A percentile compares a stretch with the other conserved stretches of the same genome.
Conservation (phyloP, 2,888 invertebrate species). For the Caenorhabditis sulstoni region DNA sequence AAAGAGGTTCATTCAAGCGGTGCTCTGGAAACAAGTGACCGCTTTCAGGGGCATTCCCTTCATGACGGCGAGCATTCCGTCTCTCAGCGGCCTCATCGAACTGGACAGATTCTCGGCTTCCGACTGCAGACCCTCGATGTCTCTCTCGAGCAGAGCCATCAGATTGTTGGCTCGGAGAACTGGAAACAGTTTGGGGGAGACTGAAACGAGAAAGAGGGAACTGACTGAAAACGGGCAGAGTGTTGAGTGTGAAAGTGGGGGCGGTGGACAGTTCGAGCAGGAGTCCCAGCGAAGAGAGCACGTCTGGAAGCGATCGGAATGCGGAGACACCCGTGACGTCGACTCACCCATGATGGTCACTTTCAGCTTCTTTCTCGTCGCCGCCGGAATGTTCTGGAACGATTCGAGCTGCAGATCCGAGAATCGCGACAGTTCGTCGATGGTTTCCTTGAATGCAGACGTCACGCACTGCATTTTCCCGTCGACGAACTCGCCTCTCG, state of each 20-base stretch:
- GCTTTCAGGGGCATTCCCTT: slow-evolving; percentile 21
- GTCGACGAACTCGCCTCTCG: neutral
- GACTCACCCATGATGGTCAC: slow-evolving; percentile 16
- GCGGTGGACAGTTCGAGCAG: slow-evolving; percentile 25
- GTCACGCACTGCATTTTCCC: slow-evolving; percentile 4
- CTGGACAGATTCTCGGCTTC: slow-evolving; percentile 16
- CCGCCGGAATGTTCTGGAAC: slow-evolving; percentile 17
- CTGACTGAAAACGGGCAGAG: slow-evolving; percentile 29
- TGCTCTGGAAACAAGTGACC: slow-evolving; percentile 15
- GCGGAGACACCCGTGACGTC: neutral
- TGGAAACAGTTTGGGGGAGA: neutral
- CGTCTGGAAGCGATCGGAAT: slow-evolving; percentile 8
- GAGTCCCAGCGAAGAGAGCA: slow-evolving; percentile 25
- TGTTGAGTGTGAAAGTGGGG: slow-evolving; percentile 10
- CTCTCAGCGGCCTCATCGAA: slow-evolving; percentile 5
- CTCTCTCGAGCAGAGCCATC: slow-evolving; percentile 15
- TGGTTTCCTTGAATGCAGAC: slow-evolving; percentile 16
- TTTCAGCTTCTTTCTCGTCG: slow-evolving; percentile 25
- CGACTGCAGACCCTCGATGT: slow-evolving; percentile 22
- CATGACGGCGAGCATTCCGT: slow-evolving; percentile 10
- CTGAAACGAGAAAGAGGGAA: neutral
- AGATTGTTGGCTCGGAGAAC: slow-evolving; percentile 30
- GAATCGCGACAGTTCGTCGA: slow-evolving; percentile 24
- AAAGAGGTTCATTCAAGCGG: neutral
- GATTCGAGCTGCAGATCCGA: slow-evolving; percentile 18